Percentiles rank a stretch among this genome's conserved stretches.
These are phyloP conservation scores for Panurus biarmicus DNA, from an alignment of 2,113 vertebrate genomes.

Conservation along the genomic window DNA sequence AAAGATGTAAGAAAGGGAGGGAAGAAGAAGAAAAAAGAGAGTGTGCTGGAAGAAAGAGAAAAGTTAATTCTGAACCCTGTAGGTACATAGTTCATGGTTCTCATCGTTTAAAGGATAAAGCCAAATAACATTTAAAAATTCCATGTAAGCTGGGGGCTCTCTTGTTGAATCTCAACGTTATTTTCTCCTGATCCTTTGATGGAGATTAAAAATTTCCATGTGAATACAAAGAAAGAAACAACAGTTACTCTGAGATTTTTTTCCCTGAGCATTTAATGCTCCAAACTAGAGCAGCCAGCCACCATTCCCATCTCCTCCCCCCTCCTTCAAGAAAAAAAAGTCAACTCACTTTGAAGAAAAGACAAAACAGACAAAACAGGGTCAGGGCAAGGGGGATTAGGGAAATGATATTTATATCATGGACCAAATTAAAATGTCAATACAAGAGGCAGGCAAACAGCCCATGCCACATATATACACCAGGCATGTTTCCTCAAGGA, in stretches of 20 bases:
- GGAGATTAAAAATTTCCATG: conserved; percentile 95
- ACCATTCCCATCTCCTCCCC: conserved; percentile 55
- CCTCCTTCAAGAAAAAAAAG: conserved; percentile 65
- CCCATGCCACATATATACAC: conserved; percentile 53
- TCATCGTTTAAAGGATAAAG: conserved; percentile 72
- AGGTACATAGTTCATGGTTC: conserved; percentile 69
- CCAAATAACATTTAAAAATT: conserved; percentile 73
- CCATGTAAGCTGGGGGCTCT: conserved; percentile 72
- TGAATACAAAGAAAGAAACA: conserved; percentile 91
- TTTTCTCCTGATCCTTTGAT: conserved; percentile 75
- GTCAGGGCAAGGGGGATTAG: conserved; percentile 74
- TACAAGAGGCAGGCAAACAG: conserved; percentile 63
- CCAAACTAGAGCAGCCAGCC: conserved; percentile 56
- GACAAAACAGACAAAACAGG: conserved; percentile 76
- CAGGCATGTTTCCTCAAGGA: conserved; percentile 58
- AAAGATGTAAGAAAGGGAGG: conserved; percentile 24
- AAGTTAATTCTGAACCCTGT: conserved; percentile 69
- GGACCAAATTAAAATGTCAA: conserved; percentile 72
- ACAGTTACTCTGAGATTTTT: conserved; percentile 84
- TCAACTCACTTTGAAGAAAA: conserved; percentile 79
- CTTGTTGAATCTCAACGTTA: conserved; percentile 73
- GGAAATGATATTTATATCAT: conserved; percentile 80
- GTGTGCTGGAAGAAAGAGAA: conserved; percentile 51
- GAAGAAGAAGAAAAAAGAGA: not conserved
- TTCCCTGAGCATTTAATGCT: conserved; percentile 64